Evolutionary conservation across 1,140 invertebrate genomes (phyloP), one percentile per base, ranked within the genome.

Genomic region (Drosophila persimilis): DNA sequence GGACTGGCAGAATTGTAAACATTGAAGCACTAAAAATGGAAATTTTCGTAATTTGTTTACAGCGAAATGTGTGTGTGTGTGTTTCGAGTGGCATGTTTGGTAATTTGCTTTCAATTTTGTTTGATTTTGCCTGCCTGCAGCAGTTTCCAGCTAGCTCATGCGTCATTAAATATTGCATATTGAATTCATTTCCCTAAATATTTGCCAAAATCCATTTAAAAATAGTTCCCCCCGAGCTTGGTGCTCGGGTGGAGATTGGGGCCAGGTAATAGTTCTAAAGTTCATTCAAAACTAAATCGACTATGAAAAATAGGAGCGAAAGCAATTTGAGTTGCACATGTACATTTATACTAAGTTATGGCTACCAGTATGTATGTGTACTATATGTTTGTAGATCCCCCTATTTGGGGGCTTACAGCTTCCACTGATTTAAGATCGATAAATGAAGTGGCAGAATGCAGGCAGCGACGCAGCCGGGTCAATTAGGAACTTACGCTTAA

Each of bases 401-500:
- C 55, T n/a, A 35, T 46, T 67, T 31, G 31, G 39, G 47, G 58
- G 55, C 53, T 69, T 39, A 53, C 65, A 51, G 66, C 60, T 73
- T 62, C 76, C 86, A 70, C 86, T 85, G 81, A 86, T 85, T 81
- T 81, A 74, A 85, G 86, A 80, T 85, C 81, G 81, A 85, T 85
- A 64, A 72, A 86, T 64, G 58, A 81, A 75, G 65, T 65, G 81
- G 81, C 86, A 85, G 81, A 85, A 85, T 85, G 81, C 81, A 81
- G 59, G 57, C 55, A 17, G 53, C 20, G 53, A 26, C 41, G 71
- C 53, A 73, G 44, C 44, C 59, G 56, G 44, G 62, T 63, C 83
- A 86, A 86, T 86, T 86, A 88, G 65, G 65, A 79, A 79, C 80
- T 86, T 89, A 84, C 84, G 71, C 79, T 88, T 88, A 88, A 88